These are phyloP conservation scores for Sympetrum striolatum DNA, from an alignment of 2,888 invertebrate genomes.

Conservation along the genomic window DNA sequence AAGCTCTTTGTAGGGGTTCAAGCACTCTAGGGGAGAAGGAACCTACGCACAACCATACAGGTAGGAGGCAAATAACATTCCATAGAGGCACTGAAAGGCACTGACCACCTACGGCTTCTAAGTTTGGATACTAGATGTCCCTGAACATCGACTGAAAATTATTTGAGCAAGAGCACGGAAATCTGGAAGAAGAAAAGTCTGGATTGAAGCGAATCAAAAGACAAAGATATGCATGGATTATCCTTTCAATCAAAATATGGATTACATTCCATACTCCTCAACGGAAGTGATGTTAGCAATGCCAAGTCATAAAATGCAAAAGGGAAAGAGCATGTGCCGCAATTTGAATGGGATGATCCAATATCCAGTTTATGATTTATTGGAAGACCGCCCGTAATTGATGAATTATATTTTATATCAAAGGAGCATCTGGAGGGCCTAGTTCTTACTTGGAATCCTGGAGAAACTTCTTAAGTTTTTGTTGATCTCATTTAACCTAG, in stretches of 20 bases:
- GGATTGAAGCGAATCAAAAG: conserved; percentile 44
- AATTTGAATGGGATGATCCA: too few relatives aligned
- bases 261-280: too few relatives aligned
- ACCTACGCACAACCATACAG: conserved; percentile 41
- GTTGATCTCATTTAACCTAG: too few relatives aligned
- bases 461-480: too few relatives aligned
- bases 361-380: too few relatives aligned
- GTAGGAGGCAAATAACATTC: conserved; percentile 50
- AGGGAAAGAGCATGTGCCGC: too few relatives aligned
- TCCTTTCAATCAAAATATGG: conserved; percentile 10
- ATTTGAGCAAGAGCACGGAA: conserved; percentile 78
- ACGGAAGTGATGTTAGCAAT: too few relatives aligned
- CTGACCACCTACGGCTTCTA: conserved; percentile 52
- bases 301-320: too few relatives aligned
- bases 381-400: too few relatives aligned
- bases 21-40: conserved; percentile 34
- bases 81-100: conserved; percentile 51
- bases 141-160: conserved; percentile 71
- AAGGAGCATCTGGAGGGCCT: too few relatives aligned
- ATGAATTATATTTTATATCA: too few relatives aligned
- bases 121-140: conserved; percentile 61
- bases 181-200: conserved; percentile 71
- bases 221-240: conserved; percentile 29
- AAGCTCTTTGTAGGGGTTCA: conserved; percentile 36
- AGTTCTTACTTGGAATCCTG: too few relatives aligned